Conservation (phyloP, 2,797 vertebrate species). For the Cercopithecus hamlyni region DNA sequence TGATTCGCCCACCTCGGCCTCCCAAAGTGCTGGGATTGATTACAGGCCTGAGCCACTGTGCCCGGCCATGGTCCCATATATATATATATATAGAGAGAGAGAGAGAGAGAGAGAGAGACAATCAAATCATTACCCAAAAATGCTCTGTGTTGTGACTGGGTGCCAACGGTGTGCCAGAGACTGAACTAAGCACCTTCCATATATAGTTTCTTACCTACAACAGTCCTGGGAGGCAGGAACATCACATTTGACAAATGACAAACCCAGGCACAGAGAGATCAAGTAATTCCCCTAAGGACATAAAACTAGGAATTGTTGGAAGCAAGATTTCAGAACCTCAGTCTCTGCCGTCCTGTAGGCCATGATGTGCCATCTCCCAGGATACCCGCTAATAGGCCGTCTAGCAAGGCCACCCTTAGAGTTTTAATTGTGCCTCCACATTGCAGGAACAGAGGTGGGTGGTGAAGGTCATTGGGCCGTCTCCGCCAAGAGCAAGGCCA, state of each 20-base stretch:
- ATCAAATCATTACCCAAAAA: not conserved
- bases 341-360: too few relatives aligned
- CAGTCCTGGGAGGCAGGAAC: not conserved
- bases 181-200: too few relatives aligned
- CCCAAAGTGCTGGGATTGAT: too few relatives aligned
- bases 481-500: not conserved
- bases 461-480: not conserved
- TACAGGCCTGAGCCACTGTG: fast-evolving
- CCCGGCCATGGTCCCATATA: too few relatives aligned
- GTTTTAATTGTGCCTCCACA: not conserved
- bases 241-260: not conserved
- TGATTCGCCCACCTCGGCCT: too few relatives aligned
- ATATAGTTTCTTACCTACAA: not conserved
- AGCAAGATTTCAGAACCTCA: not conserved
- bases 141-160: not conserved
- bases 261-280: not conserved
- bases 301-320: not conserved
- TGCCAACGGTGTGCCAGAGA: not conserved
- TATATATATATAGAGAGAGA: not conserved
- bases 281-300: not conserved
- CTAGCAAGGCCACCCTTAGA: not conserved
- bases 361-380: not conserved
- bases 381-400: not conserved
- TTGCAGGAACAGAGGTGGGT: not conserved
- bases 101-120: too few relatives aligned